Base-by-base conservation (phyloP, 2,113 vertebrate species). In the human (Homo sapiens) region DNA sequence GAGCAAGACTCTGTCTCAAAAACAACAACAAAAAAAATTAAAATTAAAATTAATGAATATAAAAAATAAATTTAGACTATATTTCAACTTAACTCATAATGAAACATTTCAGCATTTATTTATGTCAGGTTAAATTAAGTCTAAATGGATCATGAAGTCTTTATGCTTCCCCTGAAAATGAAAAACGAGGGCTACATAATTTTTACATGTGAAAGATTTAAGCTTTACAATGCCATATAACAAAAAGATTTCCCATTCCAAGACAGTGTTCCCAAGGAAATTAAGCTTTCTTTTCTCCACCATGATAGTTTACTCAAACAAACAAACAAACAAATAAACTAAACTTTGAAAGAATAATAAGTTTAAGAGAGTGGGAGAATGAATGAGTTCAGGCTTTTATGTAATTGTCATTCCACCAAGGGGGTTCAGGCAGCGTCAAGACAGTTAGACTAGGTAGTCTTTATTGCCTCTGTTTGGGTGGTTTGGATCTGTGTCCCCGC, bases 51-150 rank as follows among this genome's bases (percentile, higher is more conserved):
- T 13, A 64, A 64, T 27, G 11, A 61, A 27, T 61, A 64, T 30
- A 64, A 64, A 30, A 64, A 64, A 48, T 8, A 70, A 68, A 89
- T 79, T 64, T 86, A 78, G 32, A 70, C 14, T 12, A 6, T 38
- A 3, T 59, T 52, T 66, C 70, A 90, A 55, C 22, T 50, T 45
- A 84, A 75, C 8, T 57, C 13, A 45, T 13, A 70, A 45, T 83
- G 35, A 68, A 81, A 93, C 12, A 82, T 48, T 8, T 48, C 52
- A 90, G 48, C 40, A 82, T 59, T 80, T 84, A 93, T 17, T 89
- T 89, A 81, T 80, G 87, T 83, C 61, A 88, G 7, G 38, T 80
- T 90, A 93, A n/a, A 66, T 73, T 38, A 87, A 96, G 61, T 59
- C 72, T 50, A 59, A 43, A 66, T 52, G 27, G 59, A 35, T 72